Percentiles rank a stretch among this genome's conserved stretches.
Conservation (phyloP, 2,888 invertebrate genomes). For the Baccha elongata region DNA sequence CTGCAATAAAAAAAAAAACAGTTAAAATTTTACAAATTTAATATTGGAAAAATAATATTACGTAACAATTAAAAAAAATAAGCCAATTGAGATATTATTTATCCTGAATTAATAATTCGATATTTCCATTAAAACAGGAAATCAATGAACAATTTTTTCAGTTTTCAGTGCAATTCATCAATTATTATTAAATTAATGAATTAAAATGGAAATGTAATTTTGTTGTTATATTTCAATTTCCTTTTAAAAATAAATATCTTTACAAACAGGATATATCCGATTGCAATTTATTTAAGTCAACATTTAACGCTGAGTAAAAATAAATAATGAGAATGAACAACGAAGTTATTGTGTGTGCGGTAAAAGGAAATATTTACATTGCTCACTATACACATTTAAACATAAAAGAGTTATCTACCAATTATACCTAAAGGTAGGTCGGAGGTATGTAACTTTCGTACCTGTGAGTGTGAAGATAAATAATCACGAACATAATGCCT, state of each 20-base stretch:
- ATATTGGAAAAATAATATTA: too few species aligned
- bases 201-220: conserved; percentile 53
- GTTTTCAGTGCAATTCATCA: conserved; percentile 11
- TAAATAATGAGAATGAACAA: background rate
- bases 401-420: background rate
- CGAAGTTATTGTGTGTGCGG: background rate
- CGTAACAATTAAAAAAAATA: background rate
- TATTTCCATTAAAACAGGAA: conserved; percentile 30
- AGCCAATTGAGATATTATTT: conserved; percentile 1
- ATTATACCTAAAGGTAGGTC: too few species aligned
- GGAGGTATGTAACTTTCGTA: too few species aligned
- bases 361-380: too few species aligned
- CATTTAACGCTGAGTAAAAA: conserved; percentile 3
- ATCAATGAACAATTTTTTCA: conserved; percentile 30
- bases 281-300: conserved; percentile 39
- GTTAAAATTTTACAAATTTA: too few species aligned
- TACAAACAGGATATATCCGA: conserved; percentile 38
- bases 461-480: too few species aligned
- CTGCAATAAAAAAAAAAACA: conserved; percentile 74
- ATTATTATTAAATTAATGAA: conserved; percentile 53
- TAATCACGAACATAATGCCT: too few species aligned
- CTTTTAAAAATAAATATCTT: background rate
- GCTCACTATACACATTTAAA: background rate
- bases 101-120: conserved; percentile 15
- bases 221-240: conserved; percentile 21